A percentile compares a stretch with the other conserved stretches of the same genome.
These are phyloP conservation scores for Phrynocephalus guinanensis DNA, from an alignment of 2,797 vertebrate genomes.

Conservation along the genomic window DNA sequence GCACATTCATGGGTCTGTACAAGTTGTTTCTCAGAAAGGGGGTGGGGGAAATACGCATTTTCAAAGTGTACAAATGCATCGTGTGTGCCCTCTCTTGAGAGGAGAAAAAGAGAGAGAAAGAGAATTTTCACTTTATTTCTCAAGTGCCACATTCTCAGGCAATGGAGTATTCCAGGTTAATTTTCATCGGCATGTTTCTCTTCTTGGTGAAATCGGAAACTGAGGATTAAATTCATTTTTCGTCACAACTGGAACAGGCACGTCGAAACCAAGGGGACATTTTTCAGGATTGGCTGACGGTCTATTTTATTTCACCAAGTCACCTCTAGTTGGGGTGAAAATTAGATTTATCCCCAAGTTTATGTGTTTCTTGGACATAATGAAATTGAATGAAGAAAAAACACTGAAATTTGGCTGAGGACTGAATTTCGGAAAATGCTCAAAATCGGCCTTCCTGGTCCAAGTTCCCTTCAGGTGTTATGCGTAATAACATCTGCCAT, in stretches of 20 bases:
- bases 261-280: no score
- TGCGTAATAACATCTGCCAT: not conserved
- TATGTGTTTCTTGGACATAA: no score
- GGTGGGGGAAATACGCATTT: constrained; percentile 76
- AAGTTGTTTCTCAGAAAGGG: constrained; percentile 71
- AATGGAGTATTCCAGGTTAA: constrained; percentile 67
- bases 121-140: constrained; percentile 70
- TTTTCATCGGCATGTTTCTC: constrained; percentile 54
- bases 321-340: no score
- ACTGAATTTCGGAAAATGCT: constrained; percentile 70
- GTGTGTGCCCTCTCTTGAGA: constrained; percentile 72
- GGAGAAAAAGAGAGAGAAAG: constrained; percentile 25
- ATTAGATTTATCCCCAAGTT: no score
- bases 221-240: no score
- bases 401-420: constrained; percentile 32
- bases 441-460: not conserved
- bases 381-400: not conserved
- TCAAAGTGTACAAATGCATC: constrained; percentile 72
- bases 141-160: constrained; percentile 74
- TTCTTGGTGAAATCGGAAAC: constrained; percentile 27
- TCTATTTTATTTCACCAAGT: no score
- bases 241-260: no score
- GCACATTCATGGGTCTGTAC: constrained; percentile 72
- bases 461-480: not conserved
- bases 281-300: no score